Percentiles rank a stretch among this genome's conserved stretches.
phyloP scores from a whole-genome alignment of 92 coral and sea anemone genomes.

The Montipora capitata region DNA sequence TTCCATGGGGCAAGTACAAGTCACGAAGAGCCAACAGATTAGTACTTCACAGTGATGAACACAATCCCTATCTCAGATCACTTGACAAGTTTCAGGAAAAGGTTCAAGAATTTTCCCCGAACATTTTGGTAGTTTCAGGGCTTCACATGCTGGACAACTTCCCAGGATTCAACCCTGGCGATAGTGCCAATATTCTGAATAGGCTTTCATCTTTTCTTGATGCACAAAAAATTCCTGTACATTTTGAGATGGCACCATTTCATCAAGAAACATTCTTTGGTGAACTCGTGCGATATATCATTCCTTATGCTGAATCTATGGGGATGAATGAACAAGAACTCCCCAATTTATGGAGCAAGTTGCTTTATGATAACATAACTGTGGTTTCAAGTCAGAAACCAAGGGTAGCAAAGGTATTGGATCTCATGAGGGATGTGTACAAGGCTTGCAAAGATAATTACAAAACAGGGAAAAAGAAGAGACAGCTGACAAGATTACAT shows the following conservation, averaged over 20 bases:
- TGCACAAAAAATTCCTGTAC: conserved; percentile 77
- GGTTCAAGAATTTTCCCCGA: conserved; percentile 73
- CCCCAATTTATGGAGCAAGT: conserved; percentile 84
- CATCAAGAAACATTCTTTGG: conserved; percentile 86
- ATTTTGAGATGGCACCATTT: conserved; percentile 97
- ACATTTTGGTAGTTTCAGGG: conserved; percentile 84
- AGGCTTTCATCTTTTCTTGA: conserved; percentile 76
- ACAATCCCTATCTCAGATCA: conserved; percentile 85
- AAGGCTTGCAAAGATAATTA: conserved; percentile 62
- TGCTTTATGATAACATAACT: conserved; percentile 82
- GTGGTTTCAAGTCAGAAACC: conserved; percentile 92
- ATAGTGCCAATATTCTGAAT: conserved; percentile 72
- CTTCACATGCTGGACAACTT: conserved; percentile 94
- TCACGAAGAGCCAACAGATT: conserved; percentile 91
- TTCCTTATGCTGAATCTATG: conserved; percentile 89
- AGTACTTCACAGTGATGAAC: conserved; percentile 89
- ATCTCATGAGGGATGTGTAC: conserved; percentile 90
- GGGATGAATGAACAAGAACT: conserved; percentile 99
- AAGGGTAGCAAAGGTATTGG: conserved; percentile 89
- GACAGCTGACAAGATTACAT: conserved; percentile 83
- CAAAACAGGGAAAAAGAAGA: conserved; percentile 55
- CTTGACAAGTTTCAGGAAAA: conserved; percentile 68
- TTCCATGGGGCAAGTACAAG: conserved; percentile 85
- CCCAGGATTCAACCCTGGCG: conserved; percentile 77
- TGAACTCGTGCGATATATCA: conserved; percentile 81